These are phyloP conservation scores for Sialia sialis DNA, from an alignment of 2,113 vertebrate species.

Conservation along the genomic window DNA sequence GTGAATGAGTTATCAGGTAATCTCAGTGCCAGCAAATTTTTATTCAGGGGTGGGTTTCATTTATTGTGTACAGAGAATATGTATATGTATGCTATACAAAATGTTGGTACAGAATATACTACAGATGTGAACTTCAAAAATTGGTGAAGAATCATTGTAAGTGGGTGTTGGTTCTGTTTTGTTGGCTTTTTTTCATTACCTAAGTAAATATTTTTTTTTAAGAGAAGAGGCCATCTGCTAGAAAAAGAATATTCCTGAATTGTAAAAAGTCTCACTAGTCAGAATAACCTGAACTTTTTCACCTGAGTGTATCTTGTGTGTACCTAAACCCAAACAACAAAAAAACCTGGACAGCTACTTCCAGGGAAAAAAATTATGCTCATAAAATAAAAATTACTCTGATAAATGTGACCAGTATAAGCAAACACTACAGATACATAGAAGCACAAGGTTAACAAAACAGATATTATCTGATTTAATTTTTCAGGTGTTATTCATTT, in stretches of 20 bases:
- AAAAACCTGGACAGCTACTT: background rate
- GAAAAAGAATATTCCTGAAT: background rate
- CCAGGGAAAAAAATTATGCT: background rate
- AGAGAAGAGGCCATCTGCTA: background rate
- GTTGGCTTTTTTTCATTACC: background rate
- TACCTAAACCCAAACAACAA: background rate
- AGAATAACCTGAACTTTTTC: conserved; percentile 17
- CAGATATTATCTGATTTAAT: background rate
- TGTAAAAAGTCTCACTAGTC: background rate
- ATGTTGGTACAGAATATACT: background rate
- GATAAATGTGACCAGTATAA: background rate
- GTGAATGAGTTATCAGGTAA: background rate
- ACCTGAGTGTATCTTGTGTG: background rate
- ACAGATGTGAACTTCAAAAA: background rate
- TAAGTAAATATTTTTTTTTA: background rate
- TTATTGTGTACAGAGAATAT: background rate
- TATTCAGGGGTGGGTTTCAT: background rate
- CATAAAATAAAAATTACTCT: background rate
- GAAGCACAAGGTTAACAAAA: background rate
- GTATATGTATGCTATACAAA: background rate
- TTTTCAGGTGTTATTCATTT: background rate
- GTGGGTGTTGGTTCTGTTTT: background rate
- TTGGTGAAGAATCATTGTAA: background rate
- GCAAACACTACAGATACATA: background rate
- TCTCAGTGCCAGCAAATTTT: background rate